These are phyloP conservation scores for Oreotrochilus melanogaster DNA, from an alignment of 2,113 vertebrate genomes.

Conservation along the genomic window DNA sequence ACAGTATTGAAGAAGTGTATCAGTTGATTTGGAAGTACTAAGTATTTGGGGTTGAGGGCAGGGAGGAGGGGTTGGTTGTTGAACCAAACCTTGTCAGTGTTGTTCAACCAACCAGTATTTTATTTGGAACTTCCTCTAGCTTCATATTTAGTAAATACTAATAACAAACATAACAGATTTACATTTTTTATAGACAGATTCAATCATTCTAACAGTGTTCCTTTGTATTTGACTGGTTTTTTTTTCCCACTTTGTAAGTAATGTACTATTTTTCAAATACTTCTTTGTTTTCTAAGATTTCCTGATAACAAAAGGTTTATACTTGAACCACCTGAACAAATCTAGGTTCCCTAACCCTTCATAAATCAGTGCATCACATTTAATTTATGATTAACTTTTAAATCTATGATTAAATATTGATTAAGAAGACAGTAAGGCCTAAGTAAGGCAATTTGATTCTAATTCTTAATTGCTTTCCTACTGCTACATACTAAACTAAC, in stretches of 20 bases:
- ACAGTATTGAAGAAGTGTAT: not conserved
- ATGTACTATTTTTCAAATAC: not conserved
- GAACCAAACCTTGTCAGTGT: not conserved
- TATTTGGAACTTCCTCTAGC: not conserved
- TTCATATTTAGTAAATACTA: not conserved
- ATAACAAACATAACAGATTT: not conserved
- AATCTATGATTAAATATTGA: not conserved
- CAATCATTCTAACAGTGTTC: not conserved
- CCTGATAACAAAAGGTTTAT: not conserved
- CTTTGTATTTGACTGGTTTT: not conserved
- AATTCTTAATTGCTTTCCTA: not conserved
- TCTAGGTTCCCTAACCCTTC: not conserved
- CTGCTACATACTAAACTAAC: not conserved
- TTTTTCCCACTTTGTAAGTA: not conserved
- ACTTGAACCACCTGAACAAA: not conserved
- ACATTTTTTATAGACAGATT: not conserved
- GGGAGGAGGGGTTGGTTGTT: not conserved
- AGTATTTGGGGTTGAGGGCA: accelerated
- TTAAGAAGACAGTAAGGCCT: not conserved
- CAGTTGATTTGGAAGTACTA: not conserved
- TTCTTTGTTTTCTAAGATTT: not conserved
- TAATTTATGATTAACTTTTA: not conserved
- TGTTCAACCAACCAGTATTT: not conserved
- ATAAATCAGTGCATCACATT: not conserved
- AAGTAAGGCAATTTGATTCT: not conserved